Conservation (phyloP, 1,140 invertebrate species). For the Drosophila azteca region DNA sequence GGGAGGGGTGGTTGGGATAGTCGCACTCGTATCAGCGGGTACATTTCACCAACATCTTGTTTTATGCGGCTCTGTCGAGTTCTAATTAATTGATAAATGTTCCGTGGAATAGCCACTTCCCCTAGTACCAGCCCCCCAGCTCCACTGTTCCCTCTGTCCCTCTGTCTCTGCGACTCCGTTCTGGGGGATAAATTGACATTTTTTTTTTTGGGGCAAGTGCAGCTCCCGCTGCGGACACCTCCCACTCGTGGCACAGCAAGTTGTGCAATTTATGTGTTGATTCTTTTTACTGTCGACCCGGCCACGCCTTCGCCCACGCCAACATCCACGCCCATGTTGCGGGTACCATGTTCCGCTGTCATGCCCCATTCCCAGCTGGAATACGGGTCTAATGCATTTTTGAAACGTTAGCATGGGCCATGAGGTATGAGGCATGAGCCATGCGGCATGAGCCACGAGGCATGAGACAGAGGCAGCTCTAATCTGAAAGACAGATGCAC, state of each 20-base stretch:
- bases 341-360: not conserved
- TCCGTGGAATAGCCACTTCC: slow-evolving; percentile 3
- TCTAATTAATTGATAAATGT: slow-evolving; percentile 68
- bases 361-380: slow-evolving; percentile 24
- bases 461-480: slow-evolving; percentile 12
- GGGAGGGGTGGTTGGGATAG: not conserved
- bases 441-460: not conserved
- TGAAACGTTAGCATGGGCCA: slow-evolving; percentile 35
- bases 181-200: slow-evolving; percentile 33
- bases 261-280: slow-evolving; percentile 59
- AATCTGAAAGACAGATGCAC: slow-evolving; percentile 68
- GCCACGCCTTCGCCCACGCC: slow-evolving; percentile 9
- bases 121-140: no score
- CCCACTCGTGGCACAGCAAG: slow-evolving; percentile 7
- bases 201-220: slow-evolving; percentile 47
- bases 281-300: slow-evolving; percentile 16
- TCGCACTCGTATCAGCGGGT: slow-evolving; percentile 16
- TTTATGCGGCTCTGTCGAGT: slow-evolving; percentile 31
- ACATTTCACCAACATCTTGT: slow-evolving; percentile 27
- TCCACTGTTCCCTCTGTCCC: not conserved
- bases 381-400: slow-evolving; percentile 53
- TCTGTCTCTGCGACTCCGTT: not conserved
- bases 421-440: not conserved
- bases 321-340: slow-evolving; percentile 1
- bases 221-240: slow-evolving; percentile 45